Evolutionary conservation across 2,888 invertebrate species (phyloP).

Genomic region (Eubasilissa splendida): DNA sequence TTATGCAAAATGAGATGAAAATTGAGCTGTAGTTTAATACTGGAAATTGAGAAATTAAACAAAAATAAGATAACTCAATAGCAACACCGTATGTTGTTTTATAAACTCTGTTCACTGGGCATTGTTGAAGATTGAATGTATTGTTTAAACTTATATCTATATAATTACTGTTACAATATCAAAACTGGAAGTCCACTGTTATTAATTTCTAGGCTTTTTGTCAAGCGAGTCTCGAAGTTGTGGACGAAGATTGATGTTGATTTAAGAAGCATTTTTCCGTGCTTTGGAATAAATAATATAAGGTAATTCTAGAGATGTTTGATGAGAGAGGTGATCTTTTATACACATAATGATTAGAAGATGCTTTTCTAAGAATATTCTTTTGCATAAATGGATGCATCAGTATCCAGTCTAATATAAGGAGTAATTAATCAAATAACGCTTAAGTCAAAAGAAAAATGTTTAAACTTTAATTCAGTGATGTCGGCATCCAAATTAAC

Average conservation of each 20-base stretch:
- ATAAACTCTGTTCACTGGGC: background rate
- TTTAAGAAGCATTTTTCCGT: slow-evolving; percentile 25
- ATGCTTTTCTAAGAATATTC: slow-evolving; percentile 38
- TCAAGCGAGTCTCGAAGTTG: slow-evolving; percentile 24
- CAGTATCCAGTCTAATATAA: slow-evolving; percentile 20
- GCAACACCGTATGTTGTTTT: background rate
- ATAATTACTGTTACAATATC: slow-evolving; percentile 23
- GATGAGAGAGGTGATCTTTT: slow-evolving; percentile 26
- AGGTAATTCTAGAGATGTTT: slow-evolving; percentile 35
- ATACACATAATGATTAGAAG: slow-evolving; percentile 36
- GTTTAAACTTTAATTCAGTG: slow-evolving; percentile 4
- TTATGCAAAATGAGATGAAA: too few species aligned
- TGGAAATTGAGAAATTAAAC: too few species aligned
- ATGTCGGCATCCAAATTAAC: slow-evolving; percentile 12
- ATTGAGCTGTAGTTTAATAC: too few species aligned
- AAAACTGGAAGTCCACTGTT: slow-evolving; percentile 10
- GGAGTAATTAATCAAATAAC: slow-evolving; percentile 28
- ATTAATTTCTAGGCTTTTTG: slow-evolving; percentile 11
- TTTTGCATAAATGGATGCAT: slow-evolving; percentile 32
- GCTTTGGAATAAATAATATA: slow-evolving; percentile 28
- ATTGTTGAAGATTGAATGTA: slow-evolving; percentile 26
- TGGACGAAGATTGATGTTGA: slow-evolving; percentile 25
- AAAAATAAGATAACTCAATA: too few species aligned
- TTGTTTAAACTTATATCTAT: slow-evolving; percentile 22
- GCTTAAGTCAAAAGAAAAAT: slow-evolving; percentile 12